A percentile compares a stretch with the other conserved stretches of the same genome.
These are phyloP conservation scores for Gymnosoma rotundatum DNA, from an alignment of 2,888 invertebrate genomes.

Conservation along the genomic window DNA sequence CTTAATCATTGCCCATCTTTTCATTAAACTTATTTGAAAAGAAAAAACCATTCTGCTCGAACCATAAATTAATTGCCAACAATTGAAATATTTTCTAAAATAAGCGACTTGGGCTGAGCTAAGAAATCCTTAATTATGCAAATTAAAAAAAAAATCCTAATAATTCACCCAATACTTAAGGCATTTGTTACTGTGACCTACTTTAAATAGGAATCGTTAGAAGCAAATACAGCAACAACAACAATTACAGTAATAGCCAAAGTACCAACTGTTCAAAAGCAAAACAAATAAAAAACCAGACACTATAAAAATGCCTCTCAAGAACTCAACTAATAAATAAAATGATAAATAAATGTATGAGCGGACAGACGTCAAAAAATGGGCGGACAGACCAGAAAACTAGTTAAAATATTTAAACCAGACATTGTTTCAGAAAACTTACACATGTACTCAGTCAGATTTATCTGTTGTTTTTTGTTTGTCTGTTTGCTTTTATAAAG, in stretches of 20 bases:
- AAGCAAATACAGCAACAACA: background rate
- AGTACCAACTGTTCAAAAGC: background rate
- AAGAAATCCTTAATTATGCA: slow-evolving; percentile 45
- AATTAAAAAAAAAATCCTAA: slow-evolving; percentile 28
- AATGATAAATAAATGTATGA: background rate
- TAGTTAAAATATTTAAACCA: background rate
- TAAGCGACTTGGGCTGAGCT: no score
- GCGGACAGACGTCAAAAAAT: background rate
- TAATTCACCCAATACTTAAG: slow-evolving; percentile 45
- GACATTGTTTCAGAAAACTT: background rate
- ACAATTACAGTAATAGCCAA: background rate
- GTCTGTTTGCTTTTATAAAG: no score
- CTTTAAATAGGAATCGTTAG: slow-evolving; percentile 54
- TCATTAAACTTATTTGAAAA: background rate
- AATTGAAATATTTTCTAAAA: no score
- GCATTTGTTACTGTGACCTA: slow-evolving; percentile 62
- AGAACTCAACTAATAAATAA: background rate
- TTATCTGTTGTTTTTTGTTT: no score
- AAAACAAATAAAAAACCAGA: slow-evolving; percentile 9
- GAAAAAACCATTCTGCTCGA: background rate
- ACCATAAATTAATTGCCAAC: background rate
- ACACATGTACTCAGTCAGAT: background rate
- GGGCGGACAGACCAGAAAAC: slow-evolving; percentile 16
- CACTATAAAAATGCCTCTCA: slow-evolving; percentile 17
- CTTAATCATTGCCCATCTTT: no score